Evolutionary conservation across 1,140 invertebrate species (phyloP), one percentile per base, ranked within the genome.

Genomic region (Listronotus oregonensis): DNA sequence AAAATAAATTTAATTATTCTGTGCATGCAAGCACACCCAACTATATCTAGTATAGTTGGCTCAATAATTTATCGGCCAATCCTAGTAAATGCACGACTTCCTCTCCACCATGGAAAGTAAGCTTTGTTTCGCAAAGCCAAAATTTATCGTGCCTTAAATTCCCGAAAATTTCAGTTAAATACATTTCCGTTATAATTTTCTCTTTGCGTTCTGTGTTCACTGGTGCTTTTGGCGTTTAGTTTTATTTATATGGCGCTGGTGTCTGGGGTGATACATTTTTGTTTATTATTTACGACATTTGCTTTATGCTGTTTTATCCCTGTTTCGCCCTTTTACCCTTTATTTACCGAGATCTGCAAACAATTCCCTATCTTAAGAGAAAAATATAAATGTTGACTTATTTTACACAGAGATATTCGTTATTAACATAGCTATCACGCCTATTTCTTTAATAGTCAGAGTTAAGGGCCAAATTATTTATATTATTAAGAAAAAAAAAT

Each of bases 121-220:
- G n/a, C 40, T 55, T 63, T 61, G 34, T 37, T 50, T 49, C 37
- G 46, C 17, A 27, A 49, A 40, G 17, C 42, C 42, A 37, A 50
- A 56, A 62, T 61, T 67, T 62, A 67, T 67, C 65, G 51, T 18
- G 18, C 65, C 43, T 46, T 67, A 56, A 67, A 67, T 67, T 57
- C 37, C 51, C 42, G 60, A 46, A 67, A 67, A 62, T 63, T 67
- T 63, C 42, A 58, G 66, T 63, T 67, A 62, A 67, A 67, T 67
- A 62, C 65, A 54, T 67, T 67, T 55, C 57, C 59, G 65, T 67
- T 67, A 61, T 61, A 67, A 67, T 67, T 67, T 67, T 67, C 65
- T 57, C 40, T 57, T 57, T 57, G 55, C 44, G 49, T 62, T 51
- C 34, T 43, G 51, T 32, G 37, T 49, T 61, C 58, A 40, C 14